Base-by-base conservation (phyloP, 2,113 vertebrate species). In the Chaenogobius annularis region DNA sequence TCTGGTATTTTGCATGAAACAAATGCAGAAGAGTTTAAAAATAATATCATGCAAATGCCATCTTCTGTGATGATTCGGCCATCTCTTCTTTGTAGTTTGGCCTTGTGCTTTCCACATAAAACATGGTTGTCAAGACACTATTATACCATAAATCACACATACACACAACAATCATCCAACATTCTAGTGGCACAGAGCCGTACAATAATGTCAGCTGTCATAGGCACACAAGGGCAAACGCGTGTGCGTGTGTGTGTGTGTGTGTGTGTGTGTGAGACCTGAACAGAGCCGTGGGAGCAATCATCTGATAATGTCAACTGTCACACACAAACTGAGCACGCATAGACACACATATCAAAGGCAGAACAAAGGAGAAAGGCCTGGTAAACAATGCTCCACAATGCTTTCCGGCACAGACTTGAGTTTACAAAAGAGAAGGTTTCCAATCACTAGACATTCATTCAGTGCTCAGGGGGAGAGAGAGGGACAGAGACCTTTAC, bases 361-460 rank as follows among this genome's bases (percentile, higher is more conserved):
- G 26, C 58, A 56, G 72, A 84, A 88, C 85, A 90, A 90, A 83
- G 76, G 69, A 65, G 74, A 71, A 62, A 85, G 82, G 84, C 79
- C 58, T 89, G 80, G 85, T 88, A 89, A 92, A 93, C 89, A 92
- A 92, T 89, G 72, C 76, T 26, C 20, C 82, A 90, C 91, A 91
- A 90, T 88, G 87, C 88, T 80, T 82, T 87, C 66, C 85, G 79
- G 77, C 85, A 84, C 78, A 82, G 82, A 86, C 80, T 91, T 79
- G 74, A 78, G 72, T 84, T 88, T 84, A 85, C 74, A 87, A 91
- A 91, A 91, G 89, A 86, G 89, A 92, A 84, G 84, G 85, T 85
- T 89, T 85, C 88, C 86, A 87, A 87, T 91, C 81, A 72, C 88
- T 82, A 87, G 88, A 89, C 86, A 82, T 77, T 85, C 87, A 88